Percentiles rank a stretch among this genome's conserved stretches.
Conservation (phyloP, 2,113 vertebrate species). For the Xiphophorus hellerii region DNA sequence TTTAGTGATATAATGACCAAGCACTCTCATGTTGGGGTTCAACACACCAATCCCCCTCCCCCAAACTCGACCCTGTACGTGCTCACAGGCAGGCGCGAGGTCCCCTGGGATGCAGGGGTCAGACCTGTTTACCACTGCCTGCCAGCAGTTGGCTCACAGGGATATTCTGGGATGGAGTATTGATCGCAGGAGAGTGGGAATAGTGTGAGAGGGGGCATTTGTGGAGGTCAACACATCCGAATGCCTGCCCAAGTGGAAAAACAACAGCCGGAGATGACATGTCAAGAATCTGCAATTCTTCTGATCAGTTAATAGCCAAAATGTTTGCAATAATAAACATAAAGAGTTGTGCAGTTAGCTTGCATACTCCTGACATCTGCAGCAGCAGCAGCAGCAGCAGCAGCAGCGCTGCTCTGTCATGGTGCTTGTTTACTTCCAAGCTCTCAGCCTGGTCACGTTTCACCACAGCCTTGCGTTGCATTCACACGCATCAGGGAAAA, state of each 20-base stretch:
- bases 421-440: constrained; percentile 72
- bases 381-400: constrained; percentile 30
- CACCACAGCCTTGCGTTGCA: constrained; percentile 42
- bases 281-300: neutral
- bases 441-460: constrained; percentile 66
- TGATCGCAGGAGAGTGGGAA: constrained; percentile 44
- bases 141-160: constrained; percentile 3
- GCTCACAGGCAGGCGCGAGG: constrained; percentile 39
- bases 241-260: constrained; percentile 49
- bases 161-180: constrained; percentile 48
- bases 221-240: constrained; percentile 56
- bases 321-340: neutral
- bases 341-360: neutral
- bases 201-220: constrained; percentile 6
- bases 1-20: constrained; percentile 68
- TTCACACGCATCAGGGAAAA: constrained; percentile 40
- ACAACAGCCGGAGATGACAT: constrained; percentile 36
- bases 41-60: neutral
- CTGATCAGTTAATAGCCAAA: neutral
- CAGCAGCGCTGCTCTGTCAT: constrained; percentile 47
- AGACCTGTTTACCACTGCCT: constrained; percentile 25
- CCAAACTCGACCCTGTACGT: neutral
- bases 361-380: neutral
- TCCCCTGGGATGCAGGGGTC: constrained; percentile 2
- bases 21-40: constrained; percentile 47